Percentiles rank a stretch among this genome's conserved stretches.
These are phyloP conservation scores for Caradrina clavipalpis DNA, from an alignment of 2,888 invertebrate genomes.

Conservation along the genomic window DNA sequence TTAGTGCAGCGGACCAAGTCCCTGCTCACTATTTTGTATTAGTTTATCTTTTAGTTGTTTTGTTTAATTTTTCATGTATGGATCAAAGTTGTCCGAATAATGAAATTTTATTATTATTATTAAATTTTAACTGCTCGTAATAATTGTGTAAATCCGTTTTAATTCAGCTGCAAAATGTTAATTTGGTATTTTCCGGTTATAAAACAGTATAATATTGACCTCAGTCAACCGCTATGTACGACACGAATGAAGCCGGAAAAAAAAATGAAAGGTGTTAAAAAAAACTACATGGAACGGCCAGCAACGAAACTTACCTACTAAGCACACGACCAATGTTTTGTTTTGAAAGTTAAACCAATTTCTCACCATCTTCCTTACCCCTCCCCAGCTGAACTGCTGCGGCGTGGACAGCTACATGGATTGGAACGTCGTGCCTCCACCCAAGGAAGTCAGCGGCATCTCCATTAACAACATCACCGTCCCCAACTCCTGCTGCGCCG, in stretches of 20 bases:
- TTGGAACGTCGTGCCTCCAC: slow-evolving; percentile 87
- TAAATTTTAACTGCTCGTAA: slow-evolving; percentile 2
- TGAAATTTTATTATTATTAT: too few relatives aligned
- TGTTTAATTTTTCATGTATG: too few relatives aligned
- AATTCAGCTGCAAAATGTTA: slow-evolving; percentile 21
- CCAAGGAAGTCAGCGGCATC: slow-evolving; percentile 74
- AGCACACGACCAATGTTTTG: too few relatives aligned
- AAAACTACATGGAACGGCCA: too few relatives aligned
- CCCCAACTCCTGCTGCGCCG: slow-evolving; percentile 92
- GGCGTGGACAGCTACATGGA: slow-evolving; percentile 92
- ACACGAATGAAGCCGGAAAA: not conserved
- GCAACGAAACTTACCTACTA: too few relatives aligned
- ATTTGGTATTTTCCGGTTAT: slow-evolving; percentile 8
- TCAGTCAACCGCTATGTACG: slow-evolving; percentile 9
- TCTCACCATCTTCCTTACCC: not conserved
- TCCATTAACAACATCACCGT: slow-evolving; percentile 84
- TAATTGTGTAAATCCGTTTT: slow-evolving; percentile 23
- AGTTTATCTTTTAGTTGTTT: too few relatives aligned
- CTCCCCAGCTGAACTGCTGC: slow-evolving; percentile 93
- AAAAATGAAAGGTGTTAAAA: too few relatives aligned
- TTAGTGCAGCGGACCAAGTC: too few relatives aligned
- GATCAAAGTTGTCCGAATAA: too few relatives aligned
- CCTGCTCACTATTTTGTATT: too few relatives aligned
- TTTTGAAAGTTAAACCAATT: too few relatives aligned
- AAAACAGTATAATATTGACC: not conserved